Evolutionary conservation across 2,113 vertebrate genomes (phyloP).

Genomic region (Synchiropus splendidus): DNA sequence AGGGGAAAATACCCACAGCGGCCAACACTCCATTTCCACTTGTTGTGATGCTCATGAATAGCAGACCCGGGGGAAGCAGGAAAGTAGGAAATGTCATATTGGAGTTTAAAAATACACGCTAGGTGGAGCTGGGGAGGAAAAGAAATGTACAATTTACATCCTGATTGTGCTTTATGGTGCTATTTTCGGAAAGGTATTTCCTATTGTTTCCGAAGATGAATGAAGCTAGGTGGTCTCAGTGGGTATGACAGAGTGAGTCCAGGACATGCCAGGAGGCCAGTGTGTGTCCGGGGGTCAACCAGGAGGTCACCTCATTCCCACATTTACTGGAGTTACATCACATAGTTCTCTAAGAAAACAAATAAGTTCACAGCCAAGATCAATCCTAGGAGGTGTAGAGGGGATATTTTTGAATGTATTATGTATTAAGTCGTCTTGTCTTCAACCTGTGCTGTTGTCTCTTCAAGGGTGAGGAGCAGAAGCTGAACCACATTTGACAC

Average conservation of each 20-base stretch:
- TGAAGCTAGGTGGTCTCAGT: slow-evolving; percentile 42
- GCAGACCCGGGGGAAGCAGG: slow-evolving; percentile 4
- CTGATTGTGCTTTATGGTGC: slow-evolving; percentile 60
- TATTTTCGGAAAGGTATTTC: slow-evolving; percentile 73
- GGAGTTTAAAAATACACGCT: slow-evolving; percentile 54
- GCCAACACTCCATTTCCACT: slow-evolving; percentile 7
- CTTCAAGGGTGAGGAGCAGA: no score
- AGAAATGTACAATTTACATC: slow-evolving; percentile 69
- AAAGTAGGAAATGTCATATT: slow-evolving; percentile 47
- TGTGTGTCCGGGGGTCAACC: slow-evolving; percentile 38
- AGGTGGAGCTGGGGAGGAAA: slow-evolving; percentile 58
- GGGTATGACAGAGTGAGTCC: slow-evolving; percentile 40
- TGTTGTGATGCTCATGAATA: neutral
- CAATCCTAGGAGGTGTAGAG: no score
- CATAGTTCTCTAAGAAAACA: slow-evolving; percentile 5
- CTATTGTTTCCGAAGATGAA: slow-evolving; percentile 62
- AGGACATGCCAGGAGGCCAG: slow-evolving; percentile 46
- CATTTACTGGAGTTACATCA: slow-evolving; percentile 21
- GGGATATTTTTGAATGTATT: no score
- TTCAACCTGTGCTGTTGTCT: no score
- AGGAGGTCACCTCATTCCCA: slow-evolving; percentile 48
- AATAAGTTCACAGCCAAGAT: neutral
- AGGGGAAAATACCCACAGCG: slow-evolving; percentile 3
- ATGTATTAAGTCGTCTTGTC: no score
- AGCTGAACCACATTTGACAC: no score